Evolutionary conservation across 2,797 vertebrate species (phyloP).

Genomic region (Enteromius thamalakanensis): DNA sequence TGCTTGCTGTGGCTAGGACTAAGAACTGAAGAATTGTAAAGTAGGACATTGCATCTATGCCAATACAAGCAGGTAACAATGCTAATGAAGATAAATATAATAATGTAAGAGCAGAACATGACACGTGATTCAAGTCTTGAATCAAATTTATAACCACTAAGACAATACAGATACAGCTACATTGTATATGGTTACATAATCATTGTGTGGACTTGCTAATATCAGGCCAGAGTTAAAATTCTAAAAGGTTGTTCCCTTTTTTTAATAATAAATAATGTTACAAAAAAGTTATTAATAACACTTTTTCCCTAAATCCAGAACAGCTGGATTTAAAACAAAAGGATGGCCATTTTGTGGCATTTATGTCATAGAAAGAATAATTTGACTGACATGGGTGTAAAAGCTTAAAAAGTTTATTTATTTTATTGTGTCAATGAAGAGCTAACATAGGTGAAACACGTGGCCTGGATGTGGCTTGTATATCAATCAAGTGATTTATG

Average conservation of each 20-base stretch:
- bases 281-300: slow-evolving; percentile 20
- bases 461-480: slow-evolving; percentile 56
- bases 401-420: slow-evolving; percentile 62
- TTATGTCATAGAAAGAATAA: slow-evolving; percentile 48
- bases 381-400: slow-evolving; percentile 55
- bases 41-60: slow-evolving; percentile 48
- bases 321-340: slow-evolving; percentile 22
- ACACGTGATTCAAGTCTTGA: slow-evolving; percentile 18
- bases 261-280: slow-evolving; percentile 32
- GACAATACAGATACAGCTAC: neutral
- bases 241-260: slow-evolving; percentile 68
- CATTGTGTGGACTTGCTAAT: slow-evolving; percentile 57
- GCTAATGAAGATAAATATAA: slow-evolving; percentile 21
- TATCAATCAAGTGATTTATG: slow-evolving; percentile 52
- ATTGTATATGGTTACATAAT: slow-evolving; percentile 44
- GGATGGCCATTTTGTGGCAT: slow-evolving; percentile 61
- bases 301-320: slow-evolving; percentile 23
- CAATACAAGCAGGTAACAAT: slow-evolving; percentile 53
- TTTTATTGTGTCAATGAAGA: slow-evolving; percentile 59
- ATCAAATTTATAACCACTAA: slow-evolving; percentile 19
- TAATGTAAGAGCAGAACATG: slow-evolving; percentile 14
- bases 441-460: slow-evolving; percentile 57
- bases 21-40: slow-evolving; percentile 35
- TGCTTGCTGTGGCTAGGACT: slow-evolving; percentile 41
- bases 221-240: slow-evolving; percentile 61